These are phyloP conservation scores for Hydrotaea diabolus DNA, from an alignment of 2,888 invertebrate genomes.

Conservation along the genomic window DNA sequence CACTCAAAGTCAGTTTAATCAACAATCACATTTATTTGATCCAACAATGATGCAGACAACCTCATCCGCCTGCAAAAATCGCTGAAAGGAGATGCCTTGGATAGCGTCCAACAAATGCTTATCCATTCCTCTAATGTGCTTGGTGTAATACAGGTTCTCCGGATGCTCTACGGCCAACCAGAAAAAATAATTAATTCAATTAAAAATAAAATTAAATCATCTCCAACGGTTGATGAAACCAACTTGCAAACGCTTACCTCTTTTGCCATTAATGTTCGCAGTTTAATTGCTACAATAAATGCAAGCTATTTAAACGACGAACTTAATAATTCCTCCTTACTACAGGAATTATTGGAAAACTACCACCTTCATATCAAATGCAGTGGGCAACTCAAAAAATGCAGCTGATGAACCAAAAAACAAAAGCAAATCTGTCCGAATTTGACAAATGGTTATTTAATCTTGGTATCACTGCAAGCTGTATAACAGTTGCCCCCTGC, in stretches of 20 bases:
- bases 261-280: slow-evolving; percentile 30
- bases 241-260: too few relatives aligned
- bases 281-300: slow-evolving; percentile 17
- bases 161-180: too few relatives aligned
- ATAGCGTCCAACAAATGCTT: slow-evolving; percentile 48
- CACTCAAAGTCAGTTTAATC: too few relatives aligned
- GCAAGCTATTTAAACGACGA: slow-evolving; percentile 23
- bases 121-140: slow-evolving; percentile 36
- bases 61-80: slow-evolving; percentile 39
- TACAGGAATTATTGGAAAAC: background rate
- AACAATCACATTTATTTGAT: too few relatives aligned
- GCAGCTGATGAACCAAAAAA: background rate
- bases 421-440: slow-evolving; percentile 7
- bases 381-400: too few relatives aligned
- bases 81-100: too few relatives aligned
- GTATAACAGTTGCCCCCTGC: slow-evolving; percentile 13
- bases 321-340: slow-evolving; percentile 4
- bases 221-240: too few relatives aligned
- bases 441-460: slow-evolving; percentile 33
- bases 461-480: too few relatives aligned
- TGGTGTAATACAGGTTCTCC: slow-evolving; percentile 8
- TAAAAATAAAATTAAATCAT: too few relatives aligned
- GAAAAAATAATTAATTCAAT: too few relatives aligned
- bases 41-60: slow-evolving; percentile 25
- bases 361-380: slow-evolving; percentile 1